Base-by-base conservation (phyloP, 1,140 invertebrate species). In the Drosophila eugracilis region DNA sequence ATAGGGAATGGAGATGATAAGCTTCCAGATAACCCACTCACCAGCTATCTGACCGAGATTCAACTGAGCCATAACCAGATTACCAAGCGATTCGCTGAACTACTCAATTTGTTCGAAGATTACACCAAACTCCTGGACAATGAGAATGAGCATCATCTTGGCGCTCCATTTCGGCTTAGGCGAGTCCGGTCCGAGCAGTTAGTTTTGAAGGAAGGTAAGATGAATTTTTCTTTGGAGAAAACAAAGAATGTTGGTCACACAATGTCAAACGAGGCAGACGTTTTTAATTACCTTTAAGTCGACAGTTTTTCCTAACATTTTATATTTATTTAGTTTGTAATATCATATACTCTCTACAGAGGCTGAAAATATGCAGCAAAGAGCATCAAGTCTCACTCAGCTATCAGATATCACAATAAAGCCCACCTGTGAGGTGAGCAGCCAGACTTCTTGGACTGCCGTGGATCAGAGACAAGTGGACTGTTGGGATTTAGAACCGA, bases 61-160 rank as follows among this genome's bases (percentile, higher is more conserved):
- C 72, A 86, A 5, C 32, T 78, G 2, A 86, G 59, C 14, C 78
- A 88, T 45, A 67, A 57, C 10, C 70, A 75, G 14, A 86, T 86
- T 12, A 70, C 41, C 4, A 57, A 78, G 26, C 66, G 78, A 5
- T 86, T 86, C 34, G 37, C 37, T 1, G 83, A 86, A 12, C 70
- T 86, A 7, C 55, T 86, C 3, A 65, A 59, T 17, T 39, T 88
- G 4, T 75, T 88, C 5, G 83, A 88, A 24, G 58, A 55, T 12
- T 84, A 88, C 39, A 52, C 65, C 5, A 59, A 54, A 15, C 49
- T 83, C 15, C 34, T 83, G 7, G 41, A 69, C 4, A 72, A 2
- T 21, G 65, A 69, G 14, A 34, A 67, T 24, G 37, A 42, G 6
- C 49, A 58, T 6, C 17, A 5, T 15, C 22, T 26, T 26, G 41